Percentiles rank a stretch among this genome's conserved stretches.
Evolutionary conservation across 2,113 vertebrate genomes (phyloP).

Genomic region (Geococcyx californianus): DNA sequence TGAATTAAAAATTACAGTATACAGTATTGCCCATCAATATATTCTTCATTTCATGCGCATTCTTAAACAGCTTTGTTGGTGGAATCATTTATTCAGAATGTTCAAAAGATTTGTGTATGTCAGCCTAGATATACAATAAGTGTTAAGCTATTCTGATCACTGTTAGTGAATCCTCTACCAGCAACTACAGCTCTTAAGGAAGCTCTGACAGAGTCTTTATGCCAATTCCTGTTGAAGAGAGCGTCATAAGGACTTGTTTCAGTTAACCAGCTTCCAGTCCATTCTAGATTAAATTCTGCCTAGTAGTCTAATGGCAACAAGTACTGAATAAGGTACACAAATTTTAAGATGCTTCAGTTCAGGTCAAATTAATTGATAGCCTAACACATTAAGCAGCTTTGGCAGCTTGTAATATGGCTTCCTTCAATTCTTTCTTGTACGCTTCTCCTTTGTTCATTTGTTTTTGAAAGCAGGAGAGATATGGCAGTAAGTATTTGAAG

Average conservation of each 20-base stretch:
- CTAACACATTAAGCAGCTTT: neutral
- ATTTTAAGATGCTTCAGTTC: neutral
- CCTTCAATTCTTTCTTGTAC: neutral
- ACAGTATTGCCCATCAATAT: neutral
- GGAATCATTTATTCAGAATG: neutral
- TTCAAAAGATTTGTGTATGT: neutral
- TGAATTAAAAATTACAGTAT: neutral
- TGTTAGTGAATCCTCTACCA: neutral
- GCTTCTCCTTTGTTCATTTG: neutral
- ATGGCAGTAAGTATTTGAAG: neutral
- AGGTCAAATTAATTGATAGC: neutral
- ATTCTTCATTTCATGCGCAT: neutral
- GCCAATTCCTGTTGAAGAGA: neutral
- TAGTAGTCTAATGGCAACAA: neutral
- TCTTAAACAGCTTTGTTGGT: neutral
- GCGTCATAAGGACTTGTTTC: neutral
- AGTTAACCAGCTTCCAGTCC: neutral
- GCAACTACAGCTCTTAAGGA: neutral
- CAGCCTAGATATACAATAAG: neutral
- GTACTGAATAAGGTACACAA: neutral
- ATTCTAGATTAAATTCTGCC: neutral
- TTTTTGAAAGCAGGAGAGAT: neutral
- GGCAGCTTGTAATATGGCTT: neutral
- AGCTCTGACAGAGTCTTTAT: neutral
- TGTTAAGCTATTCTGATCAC: neutral